Base-by-base conservation (phyloP, 2,888 invertebrate genomes). In the Fabriciana adippe region DNA sequence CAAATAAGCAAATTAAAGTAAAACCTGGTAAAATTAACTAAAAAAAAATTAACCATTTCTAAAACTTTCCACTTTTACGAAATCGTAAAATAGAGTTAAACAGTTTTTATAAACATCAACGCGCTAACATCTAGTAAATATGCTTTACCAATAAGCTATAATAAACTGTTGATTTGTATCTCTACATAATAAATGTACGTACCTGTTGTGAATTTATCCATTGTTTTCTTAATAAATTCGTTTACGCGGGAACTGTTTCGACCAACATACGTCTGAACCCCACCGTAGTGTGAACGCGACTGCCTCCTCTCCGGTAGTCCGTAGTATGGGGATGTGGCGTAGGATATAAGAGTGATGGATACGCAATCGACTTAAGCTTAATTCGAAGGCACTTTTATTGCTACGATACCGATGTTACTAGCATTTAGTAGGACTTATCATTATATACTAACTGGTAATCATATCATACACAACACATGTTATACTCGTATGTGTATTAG, bases 171-270 rank as follows among this genome's bases (percentile, higher is more conserved):
- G n/a, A 56, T 8, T 41, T 8, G 35, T 41, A 11, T 41, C 11
- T 51, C 50, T 55, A 64, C 14, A 67, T 69, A 68, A 63, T 67
- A 60, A 60, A 59, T 63, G 48, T 73, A 73, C 73, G 45, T 73
- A 73, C 73, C 73, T 68, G 66, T 64, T 57, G 48, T 57, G 55
- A 69, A 64, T 63, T 55, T 62, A 73, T 72, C 71, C 73, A 73
- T 73, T 71, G 68, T 72, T 71, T 72, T 68, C 64, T 67, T 51
- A 51, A 47, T 55, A 41, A 51, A 67, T 61, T 60, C 45, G 55
- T 31, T 59, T 56, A 75, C 81, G 81, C 81, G 84, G 83, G 84
- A 85, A 82, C 64, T 66, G 45, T n/a, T 15, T 21, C 45, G 14
- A 16, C 47, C 11, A 18, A 51, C 72, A 31, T 48, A 74, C 75